phyloP scores from a whole-genome alignment of 92 coral and sea anemone genomes.

The Bergia puertoricense region DNA sequence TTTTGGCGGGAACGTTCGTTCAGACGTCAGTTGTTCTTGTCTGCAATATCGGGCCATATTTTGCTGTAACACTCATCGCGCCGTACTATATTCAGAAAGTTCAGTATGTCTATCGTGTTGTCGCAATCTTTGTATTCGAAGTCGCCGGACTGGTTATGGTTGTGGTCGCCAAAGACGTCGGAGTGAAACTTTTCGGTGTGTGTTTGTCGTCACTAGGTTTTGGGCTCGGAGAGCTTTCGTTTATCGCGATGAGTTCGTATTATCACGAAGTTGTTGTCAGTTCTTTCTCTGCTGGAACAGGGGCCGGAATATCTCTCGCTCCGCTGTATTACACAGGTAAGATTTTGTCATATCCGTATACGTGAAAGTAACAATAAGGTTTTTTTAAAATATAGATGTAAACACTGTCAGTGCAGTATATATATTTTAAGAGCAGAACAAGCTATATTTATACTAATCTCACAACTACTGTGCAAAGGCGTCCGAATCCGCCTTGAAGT shows the following conservation, averaged over 20 bases:
- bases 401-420: background rate
- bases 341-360: background rate
- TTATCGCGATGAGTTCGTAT: slow-evolving; percentile 82
- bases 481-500: too few relatives aligned
- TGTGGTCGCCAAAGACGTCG: slow-evolving; percentile 61
- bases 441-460: too few relatives aligned
- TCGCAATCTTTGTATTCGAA: slow-evolving; percentile 64
- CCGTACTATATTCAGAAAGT: slow-evolving; percentile 79
- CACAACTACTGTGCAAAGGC: too few relatives aligned
- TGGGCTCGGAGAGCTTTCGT: slow-evolving; percentile 84
- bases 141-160: slow-evolving; percentile 70
- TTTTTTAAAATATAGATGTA: too few relatives aligned
- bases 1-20: slow-evolving; percentile 77
- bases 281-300: slow-evolving; percentile 86
- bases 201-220: slow-evolving; percentile 77
- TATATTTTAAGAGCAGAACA: too few relatives aligned
- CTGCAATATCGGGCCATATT: slow-evolving; percentile 86
- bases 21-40: slow-evolving; percentile 82
- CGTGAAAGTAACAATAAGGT: background rate
- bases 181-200: slow-evolving; percentile 66
- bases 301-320: slow-evolving; percentile 76
- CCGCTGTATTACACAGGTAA: slow-evolving; percentile 88
- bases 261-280: slow-evolving; percentile 75
- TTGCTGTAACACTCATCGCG: slow-evolving; percentile 65
- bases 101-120: slow-evolving; percentile 72